Evolutionary conservation across 2,797 vertebrate species (phyloP).

Genomic region (Arrhamphus sclerolepis): DNA sequence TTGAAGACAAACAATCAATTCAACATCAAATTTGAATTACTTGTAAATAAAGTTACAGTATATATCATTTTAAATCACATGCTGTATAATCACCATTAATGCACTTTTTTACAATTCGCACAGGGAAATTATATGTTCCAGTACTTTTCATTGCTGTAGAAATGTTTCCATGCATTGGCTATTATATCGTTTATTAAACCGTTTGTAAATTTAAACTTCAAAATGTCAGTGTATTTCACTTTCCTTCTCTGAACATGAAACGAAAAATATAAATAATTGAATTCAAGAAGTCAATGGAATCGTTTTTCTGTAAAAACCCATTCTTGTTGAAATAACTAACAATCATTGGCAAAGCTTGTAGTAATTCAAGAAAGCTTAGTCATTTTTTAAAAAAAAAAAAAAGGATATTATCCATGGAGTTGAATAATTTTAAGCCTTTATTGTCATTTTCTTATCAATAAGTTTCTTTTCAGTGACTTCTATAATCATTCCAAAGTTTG

Average conservation of each 20-base stretch:
- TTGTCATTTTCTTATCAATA: neutral
- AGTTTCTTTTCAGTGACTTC: conserved; percentile 14
- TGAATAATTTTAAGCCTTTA: neutral
- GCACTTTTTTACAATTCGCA: no score
- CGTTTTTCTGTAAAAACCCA: conserved; percentile 1
- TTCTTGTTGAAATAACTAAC: neutral
- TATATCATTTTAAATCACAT: no score
- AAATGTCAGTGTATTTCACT: neutral
- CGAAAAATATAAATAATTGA: neutral
- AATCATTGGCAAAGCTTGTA: neutral
- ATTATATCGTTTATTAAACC: neutral
- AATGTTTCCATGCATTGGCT: no score
- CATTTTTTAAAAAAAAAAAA: neutral
- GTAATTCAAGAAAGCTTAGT: neutral
- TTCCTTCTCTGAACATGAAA: neutral
- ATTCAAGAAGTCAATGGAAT: neutral
- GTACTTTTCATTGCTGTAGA: no score
- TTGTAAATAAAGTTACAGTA: no score
- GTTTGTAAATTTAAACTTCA: neutral
- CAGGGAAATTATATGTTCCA: no score
- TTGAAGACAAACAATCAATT: no score
- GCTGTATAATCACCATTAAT: no score
- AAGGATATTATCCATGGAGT: neutral
- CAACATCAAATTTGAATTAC: no score
- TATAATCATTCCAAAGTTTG: conserved; percentile 40